phyloP scores from a whole-genome alignment of 2,113 vertebrate species.

The Tachycineta bicolor region DNA sequence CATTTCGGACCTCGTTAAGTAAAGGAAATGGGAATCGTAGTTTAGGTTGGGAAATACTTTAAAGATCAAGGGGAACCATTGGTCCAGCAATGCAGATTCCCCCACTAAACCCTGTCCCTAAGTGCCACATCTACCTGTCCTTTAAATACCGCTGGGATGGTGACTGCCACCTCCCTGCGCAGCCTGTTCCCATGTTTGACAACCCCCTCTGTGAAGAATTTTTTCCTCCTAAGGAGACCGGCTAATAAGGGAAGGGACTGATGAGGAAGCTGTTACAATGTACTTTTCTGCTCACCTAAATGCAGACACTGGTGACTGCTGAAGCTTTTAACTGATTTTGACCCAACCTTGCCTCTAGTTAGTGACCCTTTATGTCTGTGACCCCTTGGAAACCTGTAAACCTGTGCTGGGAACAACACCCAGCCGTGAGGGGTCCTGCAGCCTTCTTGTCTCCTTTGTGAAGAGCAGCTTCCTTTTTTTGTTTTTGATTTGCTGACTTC shows the following conservation, averaged over 20 bases:
- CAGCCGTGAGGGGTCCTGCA: neutral
- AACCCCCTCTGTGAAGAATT: neutral
- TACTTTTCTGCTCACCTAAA: neutral
- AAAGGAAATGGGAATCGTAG: neutral
- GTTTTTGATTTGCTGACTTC: neutral
- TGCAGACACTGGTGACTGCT: neutral
- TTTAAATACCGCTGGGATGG: neutral
- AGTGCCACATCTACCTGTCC: neutral
- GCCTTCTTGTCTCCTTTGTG: neutral
- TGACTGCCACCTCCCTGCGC: neutral
- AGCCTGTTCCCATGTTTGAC: neutral
- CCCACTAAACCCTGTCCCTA: neutral
- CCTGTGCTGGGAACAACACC: neutral
- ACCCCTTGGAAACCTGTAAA: neutral
- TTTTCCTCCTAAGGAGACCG: neutral
- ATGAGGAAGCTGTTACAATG: neutral
- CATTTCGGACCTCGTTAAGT: rapidly evolving
- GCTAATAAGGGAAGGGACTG: neutral
- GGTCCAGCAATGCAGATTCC: neutral
- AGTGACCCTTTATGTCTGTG: neutral
- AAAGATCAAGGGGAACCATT: neutral
- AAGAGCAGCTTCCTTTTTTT: neutral
- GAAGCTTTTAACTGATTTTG: neutral
- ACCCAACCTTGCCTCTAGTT: neutral
- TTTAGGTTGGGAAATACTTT: neutral